A percentile compares a stretch with the other conserved stretches of the same genome.
phyloP scores from a whole-genome alignment of 2,113 vertebrate genomes.

The Nettapus auritus region DNA sequence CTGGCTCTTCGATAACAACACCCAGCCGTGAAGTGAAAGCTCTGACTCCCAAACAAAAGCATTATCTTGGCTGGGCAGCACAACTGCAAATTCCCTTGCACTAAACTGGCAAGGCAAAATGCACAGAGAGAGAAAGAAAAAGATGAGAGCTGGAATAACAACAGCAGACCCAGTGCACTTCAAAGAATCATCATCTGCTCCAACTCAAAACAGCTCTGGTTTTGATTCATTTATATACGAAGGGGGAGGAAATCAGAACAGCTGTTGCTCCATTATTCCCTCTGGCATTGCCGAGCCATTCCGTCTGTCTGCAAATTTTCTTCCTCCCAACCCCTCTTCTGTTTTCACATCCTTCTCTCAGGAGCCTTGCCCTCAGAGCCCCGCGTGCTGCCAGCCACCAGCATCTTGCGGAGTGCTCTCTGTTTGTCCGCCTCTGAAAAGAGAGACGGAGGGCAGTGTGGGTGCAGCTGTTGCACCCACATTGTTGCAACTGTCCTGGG shows the following conservation, averaged over 20 bases:
- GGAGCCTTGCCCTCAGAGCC: neutral
- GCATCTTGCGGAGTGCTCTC: neutral
- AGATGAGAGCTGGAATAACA: neutral
- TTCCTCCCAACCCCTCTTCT: neutral
- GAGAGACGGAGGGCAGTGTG: accelerated
- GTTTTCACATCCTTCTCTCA: neutral
- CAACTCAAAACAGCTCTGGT: neutral
- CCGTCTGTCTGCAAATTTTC: neutral
- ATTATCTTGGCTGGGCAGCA: neutral
- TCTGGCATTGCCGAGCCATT: neutral
- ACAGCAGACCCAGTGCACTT: neutral
- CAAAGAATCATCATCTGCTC: neutral
- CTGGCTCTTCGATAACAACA: neutral
- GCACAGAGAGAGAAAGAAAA: neutral
- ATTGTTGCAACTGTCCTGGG: accelerated
- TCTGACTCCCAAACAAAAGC: neutral
- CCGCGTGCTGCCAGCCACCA: neutral
- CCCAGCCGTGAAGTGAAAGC: neutral
- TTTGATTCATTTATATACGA: neutral
- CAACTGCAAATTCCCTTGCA: neutral
- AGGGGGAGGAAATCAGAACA: neutral
- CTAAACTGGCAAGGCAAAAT: neutral
- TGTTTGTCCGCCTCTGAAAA: neutral
- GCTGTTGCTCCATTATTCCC: neutral
- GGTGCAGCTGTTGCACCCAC: accelerated